Evolutionary conservation across 2,113 vertebrate species (phyloP), one percentile per base, ranked within the genome.

Genomic region (Phasianus colchicus): DNA sequence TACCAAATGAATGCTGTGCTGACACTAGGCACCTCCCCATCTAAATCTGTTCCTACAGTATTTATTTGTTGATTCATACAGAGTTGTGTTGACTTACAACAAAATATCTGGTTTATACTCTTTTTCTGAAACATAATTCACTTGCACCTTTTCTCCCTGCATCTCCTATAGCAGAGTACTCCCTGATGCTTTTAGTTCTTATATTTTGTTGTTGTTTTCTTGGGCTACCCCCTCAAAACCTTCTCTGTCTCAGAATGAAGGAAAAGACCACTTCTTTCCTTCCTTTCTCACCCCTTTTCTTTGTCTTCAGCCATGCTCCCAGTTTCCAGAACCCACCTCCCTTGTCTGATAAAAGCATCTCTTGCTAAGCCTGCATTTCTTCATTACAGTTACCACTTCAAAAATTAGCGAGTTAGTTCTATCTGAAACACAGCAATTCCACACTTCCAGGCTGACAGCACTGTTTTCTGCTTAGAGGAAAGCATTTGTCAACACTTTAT

Each of bases 401-500:
- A 91, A 54, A 93, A 94, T 74, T 55, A 78, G 3, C 1, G 55
- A 89, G 73, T 52, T 73, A 58, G n/a, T 52, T 27, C 60, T 61
- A 74, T 50, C 54, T 83, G 30, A 83, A 91, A 55, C 54, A 79
- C 19, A 90, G 42, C n/a, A 73, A 86, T 82, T 80, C 34, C 80
- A 88, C 42, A 45, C 70, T 78, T 75, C 34, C 85, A 70, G 36
- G 24, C 30, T 82, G 70, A 55, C 65, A 89, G 83, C 19, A 48
- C 57, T 40, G 24, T 34, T 71, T 91, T 73, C 54, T 82, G 34
- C 88, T 83, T 75, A 91, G 70, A 92, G 83, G 64, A 92, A 95
- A 69, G 32, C 47, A 52, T 87, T 90, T 96, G 45, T 90, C 93
- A 92, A 74, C 54, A 40, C 72, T 72, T 93, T 61, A 54, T 91